Evolutionary conservation across 1,140 invertebrate species (phyloP), one percentile per base, ranked within the genome.

Genomic region (Drosophila asahinai): DNA sequence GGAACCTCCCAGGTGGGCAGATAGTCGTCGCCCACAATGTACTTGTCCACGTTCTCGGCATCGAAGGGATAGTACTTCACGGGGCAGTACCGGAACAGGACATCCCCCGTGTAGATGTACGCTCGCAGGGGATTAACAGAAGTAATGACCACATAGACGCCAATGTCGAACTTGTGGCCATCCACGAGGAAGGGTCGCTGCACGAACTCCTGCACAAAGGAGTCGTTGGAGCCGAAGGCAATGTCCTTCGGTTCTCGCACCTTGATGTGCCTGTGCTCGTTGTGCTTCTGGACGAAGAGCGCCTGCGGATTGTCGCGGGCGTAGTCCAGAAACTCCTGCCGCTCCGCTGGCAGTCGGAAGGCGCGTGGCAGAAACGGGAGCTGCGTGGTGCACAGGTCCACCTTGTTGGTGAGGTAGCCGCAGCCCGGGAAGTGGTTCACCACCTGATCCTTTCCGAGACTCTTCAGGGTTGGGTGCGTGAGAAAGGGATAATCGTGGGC

Each of bases 401-500:
- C 97, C 94, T 99, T 99, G 86, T 98, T 99, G 0, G 98, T 99
- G 51, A 99, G 96, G 83, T 96, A 99, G 1, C 98, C 98, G 63
- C 97, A 97, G 0, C 98, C 98, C 5, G 98, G 98, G 91, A 99
- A 97, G 93, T 99, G 98, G 93, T 99, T 99, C 0, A 99, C 96
- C 90, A 94, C 96, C 91, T 98, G 97, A 93, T 97, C 93, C 8
- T 94, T 84, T 81, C 96, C 95, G 15, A 98, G 90, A 79, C 94
- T 94, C 64, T 93, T 94, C 12, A 97, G 86, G 71, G 94, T 92
- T 0, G 94, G 87, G 30, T 95, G 94, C 1, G 93, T 93, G 47
- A 94, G 94, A 89, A 98, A 99, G 3, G 98, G 98, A 93, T 98
- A 99, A 86, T 98, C 97, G 93, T 99, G 97, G 2, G 97, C 96